Percentiles rank a stretch among this genome's conserved stretches.
These are phyloP conservation scores for Diabrotica virgifera DNA, from an alignment of 1,140 invertebrate species.

Conservation along the genomic window DNA sequence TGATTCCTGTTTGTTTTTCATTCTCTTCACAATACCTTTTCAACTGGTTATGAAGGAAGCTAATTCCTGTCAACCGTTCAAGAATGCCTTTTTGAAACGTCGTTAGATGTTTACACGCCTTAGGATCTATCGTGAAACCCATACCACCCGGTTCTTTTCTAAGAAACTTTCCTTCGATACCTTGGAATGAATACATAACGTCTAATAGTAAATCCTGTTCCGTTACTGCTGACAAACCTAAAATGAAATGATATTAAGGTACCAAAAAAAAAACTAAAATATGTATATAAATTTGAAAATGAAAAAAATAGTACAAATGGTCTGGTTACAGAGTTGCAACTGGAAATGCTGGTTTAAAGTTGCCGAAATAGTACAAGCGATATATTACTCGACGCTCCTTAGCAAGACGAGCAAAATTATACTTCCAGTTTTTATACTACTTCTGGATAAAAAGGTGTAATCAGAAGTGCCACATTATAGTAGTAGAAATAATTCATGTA, in stretches of 20 bases:
- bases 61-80: conserved; percentile 76
- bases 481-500: too few species aligned
- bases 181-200: conserved; percentile 78
- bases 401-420: too few species aligned
- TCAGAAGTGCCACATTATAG: too few species aligned
- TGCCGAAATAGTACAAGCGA: too few species aligned
- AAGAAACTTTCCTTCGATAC: conserved; percentile 74
- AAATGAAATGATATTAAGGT: conserved; percentile 17
- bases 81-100: conserved; percentile 57
- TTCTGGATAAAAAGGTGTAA: too few species aligned
- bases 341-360: too few species aligned
- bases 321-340: too few species aligned
- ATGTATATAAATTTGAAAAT: not conserved
- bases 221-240: conserved; percentile 29
- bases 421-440: too few species aligned
- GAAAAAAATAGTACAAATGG: not conserved
- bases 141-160: conserved; percentile 62
- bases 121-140: conserved; percentile 66
- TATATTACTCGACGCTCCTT: too few species aligned
- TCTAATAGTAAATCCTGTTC: conserved; percentile 64
- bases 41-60: conserved; percentile 81
- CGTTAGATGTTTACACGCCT: conserved; percentile 46
- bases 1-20: conserved; percentile 57
- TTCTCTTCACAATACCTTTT: conserved; percentile 66
- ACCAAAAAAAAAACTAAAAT: not conserved